phyloP scores from a whole-genome alignment of 2,888 invertebrate genomes.

The Conomelus anceps region DNA sequence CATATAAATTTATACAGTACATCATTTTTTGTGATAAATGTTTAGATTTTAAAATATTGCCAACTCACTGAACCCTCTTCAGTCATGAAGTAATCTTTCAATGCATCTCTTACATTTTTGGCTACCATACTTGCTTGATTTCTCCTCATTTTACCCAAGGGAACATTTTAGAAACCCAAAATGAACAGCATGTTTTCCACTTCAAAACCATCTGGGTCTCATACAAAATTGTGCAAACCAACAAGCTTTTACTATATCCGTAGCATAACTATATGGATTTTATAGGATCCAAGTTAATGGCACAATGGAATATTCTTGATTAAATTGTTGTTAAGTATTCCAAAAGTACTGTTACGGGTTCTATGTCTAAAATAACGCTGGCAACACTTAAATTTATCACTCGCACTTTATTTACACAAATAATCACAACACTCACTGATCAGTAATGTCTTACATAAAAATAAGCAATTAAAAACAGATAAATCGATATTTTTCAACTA shows the following conservation, averaged over 20 bases:
- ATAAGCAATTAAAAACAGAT: too few species aligned
- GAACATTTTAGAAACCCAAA: conserved; percentile 6
- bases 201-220: conserved; percentile 9
- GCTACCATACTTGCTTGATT: background rate
- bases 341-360: too few species aligned
- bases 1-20: too few species aligned
- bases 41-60: conserved; percentile 11
- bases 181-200: conserved; percentile 13
- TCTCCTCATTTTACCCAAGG: background rate
- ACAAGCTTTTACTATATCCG: conserved; percentile 34
- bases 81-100: conserved; percentile 12
- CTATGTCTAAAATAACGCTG: too few species aligned
- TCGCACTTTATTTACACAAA: too few species aligned
- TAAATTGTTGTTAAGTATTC: conserved; percentile 37
- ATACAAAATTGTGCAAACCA: conserved; percentile 31
- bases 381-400: too few species aligned
- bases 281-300: conserved; percentile 24
- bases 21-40: too few species aligned
- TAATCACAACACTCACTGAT: too few species aligned
- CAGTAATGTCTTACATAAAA: too few species aligned
- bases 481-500: too few species aligned
- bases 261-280: conserved; percentile 34
- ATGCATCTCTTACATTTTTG: conserved; percentile 11
- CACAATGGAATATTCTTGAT: conserved; percentile 36
- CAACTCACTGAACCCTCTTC: conserved; percentile 3